These are phyloP conservation scores for Arctopsyche grandis DNA, from an alignment of 1,140 invertebrate genomes.

Conservation along the genomic window DNA sequence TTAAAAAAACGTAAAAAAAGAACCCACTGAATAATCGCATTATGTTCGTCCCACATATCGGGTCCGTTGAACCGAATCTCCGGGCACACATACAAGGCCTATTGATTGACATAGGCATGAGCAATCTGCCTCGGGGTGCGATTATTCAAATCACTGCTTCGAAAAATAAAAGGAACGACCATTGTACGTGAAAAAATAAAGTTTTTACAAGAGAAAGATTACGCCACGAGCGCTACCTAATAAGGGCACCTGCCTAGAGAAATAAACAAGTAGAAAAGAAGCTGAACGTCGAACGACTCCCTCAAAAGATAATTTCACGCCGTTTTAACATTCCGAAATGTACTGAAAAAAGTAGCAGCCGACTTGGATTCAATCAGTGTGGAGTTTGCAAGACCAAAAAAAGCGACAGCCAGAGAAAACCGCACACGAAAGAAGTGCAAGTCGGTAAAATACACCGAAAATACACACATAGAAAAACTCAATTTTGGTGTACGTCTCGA, in stretches of 20 bases:
- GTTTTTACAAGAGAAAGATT: not conserved
- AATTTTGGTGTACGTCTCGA: too few relatives aligned
- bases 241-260: not conserved
- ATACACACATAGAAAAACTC: too few relatives aligned
- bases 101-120: conserved; percentile 20
- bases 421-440: too few relatives aligned
- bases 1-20: not conserved
- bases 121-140: conserved; percentile 14
- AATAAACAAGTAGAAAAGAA: not conserved
- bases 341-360: not conserved
- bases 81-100: not conserved
- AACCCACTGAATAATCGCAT: conserved; percentile 25
- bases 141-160: conserved; percentile 14
- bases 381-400: not conserved
- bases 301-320: conserved; percentile 18
- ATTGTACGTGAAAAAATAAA: not conserved
- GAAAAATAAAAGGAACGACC: not conserved
- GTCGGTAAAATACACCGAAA: too few relatives aligned
- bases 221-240: not conserved
- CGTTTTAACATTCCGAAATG: conserved; percentile 8
- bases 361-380: not conserved
- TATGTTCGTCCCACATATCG: conserved; percentile 26
- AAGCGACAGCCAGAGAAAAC: too few relatives aligned
- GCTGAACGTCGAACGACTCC: not conserved
- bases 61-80: conserved; percentile 28